A percentile compares a stretch with the other conserved stretches of the same genome.
Evolutionary conservation across 2,888 invertebrate genomes (phyloP).

Genomic region (Idaea straminata): DNA sequence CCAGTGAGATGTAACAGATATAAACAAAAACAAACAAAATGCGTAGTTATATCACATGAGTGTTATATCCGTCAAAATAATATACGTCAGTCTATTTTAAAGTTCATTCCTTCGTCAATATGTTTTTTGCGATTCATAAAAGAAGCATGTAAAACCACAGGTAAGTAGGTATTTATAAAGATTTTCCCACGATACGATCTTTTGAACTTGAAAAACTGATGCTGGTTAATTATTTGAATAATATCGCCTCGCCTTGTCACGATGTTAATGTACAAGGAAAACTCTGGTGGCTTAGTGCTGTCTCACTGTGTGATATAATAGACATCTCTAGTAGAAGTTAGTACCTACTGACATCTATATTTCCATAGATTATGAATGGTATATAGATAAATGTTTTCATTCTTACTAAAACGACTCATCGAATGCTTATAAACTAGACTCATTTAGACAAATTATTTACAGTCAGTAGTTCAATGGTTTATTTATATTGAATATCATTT

Average conservation of each 20-base stretch:
- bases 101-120: neutral
- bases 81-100: neutral
- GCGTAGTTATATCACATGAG: no score
- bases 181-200: slow-evolving; percentile 43
- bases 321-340: neutral
- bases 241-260: slow-evolving; percentile 43
- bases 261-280: slow-evolving; percentile 17
- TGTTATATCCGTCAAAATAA: neutral
- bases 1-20: no score
- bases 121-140: neutral
- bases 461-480: no score
- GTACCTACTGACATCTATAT: no score
- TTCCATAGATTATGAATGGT: no score
- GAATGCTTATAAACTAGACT: no score
- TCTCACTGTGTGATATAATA: neutral
- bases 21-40: no score
- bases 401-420: no score
- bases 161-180: neutral
- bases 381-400: no score
- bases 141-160: neutral
- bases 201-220: slow-evolving; percentile 44
- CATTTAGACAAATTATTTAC: no score
- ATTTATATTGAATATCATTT: no score
- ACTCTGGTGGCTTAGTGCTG: neutral
- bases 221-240: slow-evolving; percentile 43